Base-by-base conservation (phyloP, 2,888 invertebrate species). In the Mellilla xanthometata region DNA sequence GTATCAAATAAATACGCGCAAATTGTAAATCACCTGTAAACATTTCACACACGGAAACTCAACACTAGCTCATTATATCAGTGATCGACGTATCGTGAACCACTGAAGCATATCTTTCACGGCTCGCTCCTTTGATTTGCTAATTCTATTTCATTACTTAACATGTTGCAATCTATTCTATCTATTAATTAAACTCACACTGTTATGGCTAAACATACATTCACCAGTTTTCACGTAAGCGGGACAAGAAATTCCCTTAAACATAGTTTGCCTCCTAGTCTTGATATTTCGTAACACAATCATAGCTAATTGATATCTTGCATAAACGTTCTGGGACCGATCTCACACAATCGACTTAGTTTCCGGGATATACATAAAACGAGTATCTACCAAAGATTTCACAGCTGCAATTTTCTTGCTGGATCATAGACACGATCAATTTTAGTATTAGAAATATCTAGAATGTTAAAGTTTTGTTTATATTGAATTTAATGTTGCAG, bases 331-430 rank as follows among this genome's bases (percentile, higher is more conserved):
- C 60, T 62, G 68, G 69, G 68, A 62, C 64, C 56, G 70, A 72
- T 76, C 67, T 66, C 65, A 73, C 62, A 76, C 71, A 76, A 76
- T 72, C 69, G 52, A 49, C 39, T 45, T 54, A 23, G 64, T 80
- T 87, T 86, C 87, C 86, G 72, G 82, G 81, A 81, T 80, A 68
- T 60, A n/a, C n/a, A n/a, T n/a, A n/a, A n/a, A n/a, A n/a, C n/a
- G n/a, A 64, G 73, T 72, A 68, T 44, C 58, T 27, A 36, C 36
- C 23, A 27, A 60, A 15, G 7, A 8, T 51, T 51, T 60, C 41
- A 55, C 40, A 54, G 50, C 52, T 49, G 49, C 39, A 36, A 44
- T 41, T 47, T 24, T 10, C 36, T 52, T 62, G 60, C 60, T 53
- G 42, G 53, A 34, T 50, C 22, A 19, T 31, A 51, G 43, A 54